A percentile compares a stretch with the other conserved stretches of the same genome.
phyloP scores from a whole-genome alignment of 1,140 invertebrate species.

The Agrilus planipennis region DNA sequence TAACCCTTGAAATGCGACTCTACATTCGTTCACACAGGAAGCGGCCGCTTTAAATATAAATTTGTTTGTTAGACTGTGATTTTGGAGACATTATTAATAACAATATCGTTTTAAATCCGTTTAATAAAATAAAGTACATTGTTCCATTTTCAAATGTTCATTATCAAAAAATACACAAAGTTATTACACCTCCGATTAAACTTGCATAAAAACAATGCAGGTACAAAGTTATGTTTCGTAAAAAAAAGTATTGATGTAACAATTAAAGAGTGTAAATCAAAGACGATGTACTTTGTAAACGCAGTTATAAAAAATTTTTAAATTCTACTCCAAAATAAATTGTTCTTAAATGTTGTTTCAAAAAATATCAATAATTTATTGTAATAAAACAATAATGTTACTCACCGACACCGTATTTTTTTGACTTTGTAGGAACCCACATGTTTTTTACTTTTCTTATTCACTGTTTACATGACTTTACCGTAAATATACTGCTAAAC shows the following conservation, averaged over 20 bases:
- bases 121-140: too few species aligned
- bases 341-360: too few species aligned
- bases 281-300: not conserved
- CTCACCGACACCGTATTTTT: slow-evolving; percentile 50
- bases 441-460: too few species aligned
- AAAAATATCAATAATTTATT: too few species aligned
- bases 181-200: too few species aligned
- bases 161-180: not conserved
- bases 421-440: slow-evolving; percentile 50
- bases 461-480: too few species aligned
- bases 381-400: not conserved
- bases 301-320: not conserved
- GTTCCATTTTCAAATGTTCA: not conserved
- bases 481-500: too few species aligned
- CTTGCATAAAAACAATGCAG: too few species aligned
- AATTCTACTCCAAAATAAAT: too few species aligned
- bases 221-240: slow-evolving; percentile 2
- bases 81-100: not conserved
- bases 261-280: not conserved
- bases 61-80: not conserved
- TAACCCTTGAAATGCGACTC: slow-evolving; percentile 6
- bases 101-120: not conserved
- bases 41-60: slow-evolving; percentile 6
- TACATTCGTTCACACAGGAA: too few species aligned
- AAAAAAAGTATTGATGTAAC: slow-evolving; percentile 4